Evolutionary conservation across 2,888 invertebrate species (phyloP).

Genomic region (Macrophya annulata): DNA sequence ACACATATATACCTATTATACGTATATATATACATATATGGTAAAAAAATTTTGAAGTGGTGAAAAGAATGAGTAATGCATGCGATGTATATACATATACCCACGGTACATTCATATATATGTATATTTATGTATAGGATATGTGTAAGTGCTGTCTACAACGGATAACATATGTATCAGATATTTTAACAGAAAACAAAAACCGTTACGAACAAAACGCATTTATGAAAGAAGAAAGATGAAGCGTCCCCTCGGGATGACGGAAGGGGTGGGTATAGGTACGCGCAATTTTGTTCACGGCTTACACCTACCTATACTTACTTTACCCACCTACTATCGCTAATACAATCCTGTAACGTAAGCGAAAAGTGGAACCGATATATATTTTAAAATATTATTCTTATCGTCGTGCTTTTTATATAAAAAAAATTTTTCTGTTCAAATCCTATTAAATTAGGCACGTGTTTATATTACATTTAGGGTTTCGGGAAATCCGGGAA

Average conservation of each 20-base stretch:
- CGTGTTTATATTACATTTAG: too few relatives aligned
- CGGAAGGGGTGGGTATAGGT: slow-evolving; percentile 18
- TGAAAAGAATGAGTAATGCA: slow-evolving; percentile 5
- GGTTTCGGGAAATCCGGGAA: too few relatives aligned
- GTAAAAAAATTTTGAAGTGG: neutral
- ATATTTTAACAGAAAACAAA: slow-evolving; percentile 23
- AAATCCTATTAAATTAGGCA: neutral
- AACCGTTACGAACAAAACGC: slow-evolving; percentile 31
- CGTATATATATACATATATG: neutral
- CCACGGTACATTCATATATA: too few relatives aligned
- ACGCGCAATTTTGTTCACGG: slow-evolving; percentile 15
- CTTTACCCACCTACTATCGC: neutral
- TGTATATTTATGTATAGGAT: neutral
- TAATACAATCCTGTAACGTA: slow-evolving; percentile 40
- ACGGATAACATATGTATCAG: slow-evolving; percentile 7
- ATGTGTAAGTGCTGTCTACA: neutral
- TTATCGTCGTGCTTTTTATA: slow-evolving; percentile 13
- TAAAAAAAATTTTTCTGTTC: too few relatives aligned
- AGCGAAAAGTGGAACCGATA: slow-evolving; percentile 44
- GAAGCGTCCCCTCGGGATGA: slow-evolving; percentile 31
- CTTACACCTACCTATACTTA: neutral
- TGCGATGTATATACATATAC: too few relatives aligned
- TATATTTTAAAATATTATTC: slow-evolving; percentile 10
- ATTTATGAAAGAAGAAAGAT: slow-evolving; percentile 32
- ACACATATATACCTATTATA: neutral